Base-by-base conservation (phyloP, 2,797 vertebrate species). In the Acanthurus leucopareius region DNA sequence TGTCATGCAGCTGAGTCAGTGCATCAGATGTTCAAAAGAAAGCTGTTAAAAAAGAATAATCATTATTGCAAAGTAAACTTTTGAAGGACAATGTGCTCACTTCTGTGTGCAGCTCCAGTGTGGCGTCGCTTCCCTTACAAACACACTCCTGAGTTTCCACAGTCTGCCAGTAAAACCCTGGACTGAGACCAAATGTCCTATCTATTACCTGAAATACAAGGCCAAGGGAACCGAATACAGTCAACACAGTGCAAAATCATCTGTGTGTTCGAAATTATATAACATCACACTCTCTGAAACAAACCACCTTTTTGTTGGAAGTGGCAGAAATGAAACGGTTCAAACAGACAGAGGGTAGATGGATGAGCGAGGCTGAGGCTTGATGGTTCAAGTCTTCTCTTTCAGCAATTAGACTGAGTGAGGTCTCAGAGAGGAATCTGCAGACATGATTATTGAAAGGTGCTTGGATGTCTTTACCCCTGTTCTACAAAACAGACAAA, bases 161-260 rank as follows among this genome's bases (percentile, higher is more conserved):
- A 7, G 94, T 95, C 88, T 96, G 95, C 95, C 94, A 96, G 83
- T 91, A 94, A 92, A 96, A 95, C 59, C 93, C 93, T 75, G 83
- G 78, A 75, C 84, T 93, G 61, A 76, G 64, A 1, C 73, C 84
- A 86, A 96, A 96, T 10, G 48, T 86, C 75, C 89, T 91, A 56
- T 93, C 78, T 75, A 89, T 90, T 10, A 89, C 92, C 95, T 96
- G 90, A 87, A 92, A 91, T 16, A 80, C 70, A 75, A 81, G 65
- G 32, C 19, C n/a, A 35, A 15, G 54, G n/a, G 42, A 79, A 64
- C 20, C 51, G 28, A 65, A 66, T 35, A 35, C 32, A 69, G 68
- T 69, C 7, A 77, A 40, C 40, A 60, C 22, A 51, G 58, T 42
- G 15, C 25, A 45, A 79, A 64, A 54, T 52, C 35, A 67, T 66